A percentile compares a stretch with the other conserved stretches of the same genome.
These are phyloP conservation scores for Dryobotodes eremita DNA, from an alignment of 2,888 invertebrate species.

Conservation along the genomic window DNA sequence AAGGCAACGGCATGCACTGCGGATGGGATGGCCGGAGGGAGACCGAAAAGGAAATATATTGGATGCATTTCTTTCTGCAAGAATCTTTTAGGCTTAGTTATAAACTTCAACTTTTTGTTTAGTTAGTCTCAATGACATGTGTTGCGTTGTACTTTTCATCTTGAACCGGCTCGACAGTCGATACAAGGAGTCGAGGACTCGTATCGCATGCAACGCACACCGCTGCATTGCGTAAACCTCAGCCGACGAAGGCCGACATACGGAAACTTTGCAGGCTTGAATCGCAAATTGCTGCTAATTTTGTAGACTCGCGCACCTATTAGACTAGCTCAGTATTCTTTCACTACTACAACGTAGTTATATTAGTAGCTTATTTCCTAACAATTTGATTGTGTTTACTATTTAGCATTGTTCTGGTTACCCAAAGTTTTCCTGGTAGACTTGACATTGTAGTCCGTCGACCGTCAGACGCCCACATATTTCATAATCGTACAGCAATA, in stretches of 20 bases:
- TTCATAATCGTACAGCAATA: slow-evolving; percentile 75
- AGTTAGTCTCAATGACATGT: slow-evolving; percentile 1
- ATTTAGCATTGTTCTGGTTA: slow-evolving; percentile 54
- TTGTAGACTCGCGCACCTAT: slow-evolving; percentile 49
- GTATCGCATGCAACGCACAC: slow-evolving; percentile 75
- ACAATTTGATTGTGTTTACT: slow-evolving; percentile 55
- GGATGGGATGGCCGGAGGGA: slow-evolving; percentile 39
- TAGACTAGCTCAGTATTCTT: slow-evolving; percentile 41
- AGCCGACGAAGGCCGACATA: slow-evolving; percentile 77
- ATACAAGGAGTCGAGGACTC: slow-evolving; percentile 70
- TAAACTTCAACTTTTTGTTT: not conserved
- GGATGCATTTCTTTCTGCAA: slow-evolving; percentile 1
- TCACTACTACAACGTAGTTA: slow-evolving; percentile 23
- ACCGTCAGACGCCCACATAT: slow-evolving; percentile 69
- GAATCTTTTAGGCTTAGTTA: not conserved
- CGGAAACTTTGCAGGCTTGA: slow-evolving; percentile 79
- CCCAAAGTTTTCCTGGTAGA: slow-evolving; percentile 80
- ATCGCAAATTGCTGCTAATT: slow-evolving; percentile 80
- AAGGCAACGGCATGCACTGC: slow-evolving; percentile 53
- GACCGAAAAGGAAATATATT: slow-evolving; percentile 19
- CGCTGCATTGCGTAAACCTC: slow-evolving; percentile 76
- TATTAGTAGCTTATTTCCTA: slow-evolving; percentile 59
- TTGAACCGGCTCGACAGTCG: slow-evolving; percentile 53
- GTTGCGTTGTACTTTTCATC: slow-evolving; percentile 36
- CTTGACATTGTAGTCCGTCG: slow-evolving; percentile 83